Percentiles rank a stretch among this genome's conserved stretches.
These are phyloP conservation scores for Chironomus tentans DNA, from an alignment of 2,888 invertebrate genomes.

Conservation along the genomic window DNA sequence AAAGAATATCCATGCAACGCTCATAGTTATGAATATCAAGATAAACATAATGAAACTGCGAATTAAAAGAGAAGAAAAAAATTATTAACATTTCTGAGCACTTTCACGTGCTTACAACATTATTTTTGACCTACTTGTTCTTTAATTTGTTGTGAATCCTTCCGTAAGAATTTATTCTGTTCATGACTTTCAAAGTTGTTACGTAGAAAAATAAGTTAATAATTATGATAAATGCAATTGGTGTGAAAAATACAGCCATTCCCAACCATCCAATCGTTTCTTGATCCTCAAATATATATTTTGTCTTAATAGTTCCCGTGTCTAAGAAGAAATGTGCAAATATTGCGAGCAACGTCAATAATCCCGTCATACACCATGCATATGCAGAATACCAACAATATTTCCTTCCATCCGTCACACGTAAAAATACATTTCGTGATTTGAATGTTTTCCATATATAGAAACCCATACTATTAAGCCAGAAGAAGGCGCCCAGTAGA, in stretches of 20 bases:
- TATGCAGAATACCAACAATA: constrained; percentile 80
- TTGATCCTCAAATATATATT: constrained; percentile 51
- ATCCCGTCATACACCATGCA: constrained; percentile 64
- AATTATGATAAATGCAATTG: constrained; percentile 68
- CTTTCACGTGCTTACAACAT: too few relatives aligned
- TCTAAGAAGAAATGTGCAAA: constrained; percentile 75
- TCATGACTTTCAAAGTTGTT: constrained; percentile 69
- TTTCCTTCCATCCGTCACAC: constrained; percentile 76
- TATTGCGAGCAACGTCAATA: constrained; percentile 64
- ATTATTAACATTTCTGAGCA: not conserved
- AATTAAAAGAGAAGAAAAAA: constrained; percentile 34
- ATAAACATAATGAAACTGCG: constrained; percentile 71
- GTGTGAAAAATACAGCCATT: constrained; percentile 73
- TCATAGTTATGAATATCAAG: constrained; percentile 64
- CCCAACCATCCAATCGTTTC: constrained; percentile 75
- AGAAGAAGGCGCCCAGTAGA: constrained; percentile 71
- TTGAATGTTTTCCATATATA: constrained; percentile 85
- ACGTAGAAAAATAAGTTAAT: constrained; percentile 71
- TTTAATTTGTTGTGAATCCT: constrained; percentile 78
- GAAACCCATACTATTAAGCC: constrained; percentile 77
- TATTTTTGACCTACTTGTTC: constrained; percentile 55
- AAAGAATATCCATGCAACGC: constrained; percentile 65
- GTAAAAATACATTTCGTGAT: constrained; percentile 72
- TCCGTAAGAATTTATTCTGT: constrained; percentile 72
- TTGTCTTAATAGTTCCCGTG: constrained; percentile 49